A percentile compares a stretch with the other conserved stretches of the same genome.
Evolutionary conservation across 1,140 invertebrate genomes (phyloP).

Genomic region (Scaptomyza graminum): DNA sequence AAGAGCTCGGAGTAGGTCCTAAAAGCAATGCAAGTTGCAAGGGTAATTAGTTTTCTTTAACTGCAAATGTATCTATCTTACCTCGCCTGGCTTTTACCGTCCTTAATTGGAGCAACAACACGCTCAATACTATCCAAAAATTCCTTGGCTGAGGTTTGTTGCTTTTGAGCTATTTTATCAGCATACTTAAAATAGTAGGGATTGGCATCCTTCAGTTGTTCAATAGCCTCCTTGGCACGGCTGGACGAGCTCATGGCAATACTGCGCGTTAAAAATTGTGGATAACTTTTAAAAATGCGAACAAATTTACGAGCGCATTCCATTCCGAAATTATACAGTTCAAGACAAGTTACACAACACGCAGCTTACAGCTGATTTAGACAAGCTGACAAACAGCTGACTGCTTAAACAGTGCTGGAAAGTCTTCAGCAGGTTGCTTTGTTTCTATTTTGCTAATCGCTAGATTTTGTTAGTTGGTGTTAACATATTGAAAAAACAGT

Average conservation of each 20-base stretch:
- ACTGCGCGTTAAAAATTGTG: constrained; percentile 39
- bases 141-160: constrained; percentile 90
- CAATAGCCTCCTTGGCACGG: constrained; percentile 75
- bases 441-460: background rate
- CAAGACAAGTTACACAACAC: constrained; percentile 47
- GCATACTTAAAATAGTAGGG: constrained; percentile 94
- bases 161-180: constrained; percentile 89
- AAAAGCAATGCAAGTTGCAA: background rate
- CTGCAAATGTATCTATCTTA: background rate
- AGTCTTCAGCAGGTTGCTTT: background rate
- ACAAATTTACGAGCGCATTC: constrained; percentile 58
- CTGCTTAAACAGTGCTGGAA: constrained; percentile 12
- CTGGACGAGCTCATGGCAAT: constrained; percentile 70
- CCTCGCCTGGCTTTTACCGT: constrained; percentile 84
- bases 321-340: constrained; percentile 51
- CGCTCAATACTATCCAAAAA: constrained; percentile 88
- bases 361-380: constrained; percentile 17
- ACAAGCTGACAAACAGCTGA: constrained; percentile 21
- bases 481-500: too few relatives aligned
- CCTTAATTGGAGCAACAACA: constrained; percentile 83
- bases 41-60: background rate
- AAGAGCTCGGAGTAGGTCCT: constrained; percentile 83
- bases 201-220: constrained; percentile 85
- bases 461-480: too few relatives aligned
- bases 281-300: constrained; percentile 46